These are phyloP conservation scores for Triplophysa rosa DNA, from an alignment of 2,113 vertebrate genomes.

Conservation along the genomic window DNA sequence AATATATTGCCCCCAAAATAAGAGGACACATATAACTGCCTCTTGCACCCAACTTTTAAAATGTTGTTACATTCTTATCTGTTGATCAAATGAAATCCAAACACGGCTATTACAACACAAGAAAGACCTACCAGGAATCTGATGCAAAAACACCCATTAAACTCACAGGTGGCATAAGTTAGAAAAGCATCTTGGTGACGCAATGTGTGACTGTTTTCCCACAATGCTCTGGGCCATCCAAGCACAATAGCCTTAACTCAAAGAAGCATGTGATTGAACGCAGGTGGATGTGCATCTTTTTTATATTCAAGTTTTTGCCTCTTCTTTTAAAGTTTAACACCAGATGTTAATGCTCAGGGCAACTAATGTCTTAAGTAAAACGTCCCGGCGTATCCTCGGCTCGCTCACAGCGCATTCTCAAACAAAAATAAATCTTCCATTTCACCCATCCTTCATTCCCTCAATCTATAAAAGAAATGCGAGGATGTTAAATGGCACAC, in stretches of 20 bases:
- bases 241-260: constrained; percentile 52
- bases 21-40: no score
- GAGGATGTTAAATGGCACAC: constrained; percentile 48
- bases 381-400: not conserved
- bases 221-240: constrained; percentile 59
- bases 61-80: no score
- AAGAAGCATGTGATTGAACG: constrained; percentile 55
- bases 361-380: constrained; percentile 10
- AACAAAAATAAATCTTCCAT: constrained; percentile 44
- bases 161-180: constrained; percentile 60
- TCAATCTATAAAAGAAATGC: constrained; percentile 51
- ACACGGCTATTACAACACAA: constrained; percentile 34
- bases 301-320: constrained; percentile 27
- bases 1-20: no score
- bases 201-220: constrained; percentile 54
- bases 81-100: not conserved
- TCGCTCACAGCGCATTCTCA: constrained; percentile 17
- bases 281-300: constrained; percentile 55
- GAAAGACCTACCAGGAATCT: constrained; percentile 46
- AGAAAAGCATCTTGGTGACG: constrained; percentile 51
- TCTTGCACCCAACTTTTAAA: no score
- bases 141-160: constrained; percentile 48
- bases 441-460: constrained; percentile 22
- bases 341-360: constrained; percentile 30
- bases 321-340: constrained; percentile 20